Evolutionary conservation across 2,888 invertebrate species (phyloP), one percentile per base, ranked within the genome.

Genomic region (Gnatocerus cornutus): DNA sequence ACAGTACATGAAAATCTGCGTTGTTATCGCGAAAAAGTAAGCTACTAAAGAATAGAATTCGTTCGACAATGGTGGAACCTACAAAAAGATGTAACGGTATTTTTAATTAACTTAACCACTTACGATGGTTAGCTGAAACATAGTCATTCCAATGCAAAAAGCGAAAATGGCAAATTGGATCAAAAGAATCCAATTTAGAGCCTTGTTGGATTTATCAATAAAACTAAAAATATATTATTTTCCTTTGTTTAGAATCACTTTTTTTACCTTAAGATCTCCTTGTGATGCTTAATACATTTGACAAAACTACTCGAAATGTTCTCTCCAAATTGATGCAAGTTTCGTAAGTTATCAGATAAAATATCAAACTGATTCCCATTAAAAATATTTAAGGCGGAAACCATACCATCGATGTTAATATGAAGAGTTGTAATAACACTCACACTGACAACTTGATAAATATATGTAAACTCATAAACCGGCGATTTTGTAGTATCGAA

Each of bases 1-100:
- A 37, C 68, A 68, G 37, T 71, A 71, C 39, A 71, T 33, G 14
- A 65, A 71, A 3, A 71, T 33, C 56, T 71, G 64, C 7, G 61
- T 21, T 2, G 33, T 53, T 21, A 53, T 43, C n/a, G 52, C 53
- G 3, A 43, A 16, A 46, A 58, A 50, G 46, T 65, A 37, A 46
- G 62, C 30, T 16, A 59, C 8, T 29, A 59, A 1, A 37, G 43
- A 50, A 58, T 46, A 63, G 27, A 63, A 63, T 37, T 63, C 43
- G 8, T 3, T 53, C 0, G 63, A 43, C n/a, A 63, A 30, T 1
- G 53, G 63, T 1, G 14, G 21, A 1, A 61, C 13, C 61, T 61
- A 46, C n/a, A 33, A 48, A 37, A 14, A 59, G n/a, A 52, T 21
- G 21, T 21, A 4, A 21, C 1, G 1, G 21, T 21, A 21, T 21